These are phyloP conservation scores for Cephus spinipes DNA, from an alignment of 2,888 invertebrate species.

Conservation along the genomic window DNA sequence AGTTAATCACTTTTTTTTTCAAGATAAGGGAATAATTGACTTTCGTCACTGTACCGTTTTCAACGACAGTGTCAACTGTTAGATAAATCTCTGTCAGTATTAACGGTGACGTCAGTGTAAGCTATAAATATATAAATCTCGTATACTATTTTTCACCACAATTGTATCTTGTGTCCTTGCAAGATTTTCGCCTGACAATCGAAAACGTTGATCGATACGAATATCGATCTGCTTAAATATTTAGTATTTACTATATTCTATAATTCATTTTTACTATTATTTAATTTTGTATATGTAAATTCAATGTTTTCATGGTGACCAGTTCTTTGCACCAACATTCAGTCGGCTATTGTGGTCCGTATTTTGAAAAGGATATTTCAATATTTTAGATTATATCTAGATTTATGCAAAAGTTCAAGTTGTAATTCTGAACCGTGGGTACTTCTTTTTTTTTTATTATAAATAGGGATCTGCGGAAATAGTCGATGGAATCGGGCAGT, in stretches of 20 bases:
- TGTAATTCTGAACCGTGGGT: background rate
- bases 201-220: background rate
- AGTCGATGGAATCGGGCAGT: background rate
- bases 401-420: background rate
- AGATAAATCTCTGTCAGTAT: background rate
- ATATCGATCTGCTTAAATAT: background rate
- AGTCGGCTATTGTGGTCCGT: background rate
- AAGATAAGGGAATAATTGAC: background rate
- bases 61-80: background rate
- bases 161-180: background rate
- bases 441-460: background rate
- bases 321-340: background rate
- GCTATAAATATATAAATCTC: background rate
- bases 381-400: background rate
- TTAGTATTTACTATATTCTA: background rate
- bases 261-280: too few species aligned
- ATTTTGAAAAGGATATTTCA: background rate
- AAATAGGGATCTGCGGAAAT: background rate
- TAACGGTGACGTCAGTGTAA: background rate
- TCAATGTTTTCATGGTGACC: background rate
- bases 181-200: too few species aligned
- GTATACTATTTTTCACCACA: background rate
- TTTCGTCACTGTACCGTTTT: background rate
- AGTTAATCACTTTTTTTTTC: conserved; percentile 3
- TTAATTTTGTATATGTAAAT: background rate